Evolutionary conservation across 2,797 vertebrate genomes (phyloP), one percentile per base, ranked within the genome.

Genomic region (Clarias fuscus): DNA sequence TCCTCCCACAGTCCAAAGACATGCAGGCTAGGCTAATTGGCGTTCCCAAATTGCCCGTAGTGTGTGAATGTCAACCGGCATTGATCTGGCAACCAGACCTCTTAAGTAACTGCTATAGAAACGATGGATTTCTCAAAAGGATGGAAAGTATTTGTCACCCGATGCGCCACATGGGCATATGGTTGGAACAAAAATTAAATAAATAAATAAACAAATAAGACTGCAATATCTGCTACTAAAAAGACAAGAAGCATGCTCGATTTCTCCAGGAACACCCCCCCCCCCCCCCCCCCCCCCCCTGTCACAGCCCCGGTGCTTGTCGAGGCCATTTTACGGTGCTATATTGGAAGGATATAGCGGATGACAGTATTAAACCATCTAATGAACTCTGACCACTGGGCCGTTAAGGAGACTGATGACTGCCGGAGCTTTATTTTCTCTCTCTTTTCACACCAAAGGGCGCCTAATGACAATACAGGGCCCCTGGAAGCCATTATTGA

Each of bases 401-500:
- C 92, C 91, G 59, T 92, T 93, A 91, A 86, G 82, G 88, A 95
- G 93, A 96, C 92, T 87, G 92, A 95, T 95, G 91, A 89, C 90
- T 90, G 88, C 91, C 70, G 89, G 91, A 68, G 40, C 43, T 77
- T 87, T 83, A 81, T 75, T 80, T 73, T 71, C 79, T 73, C 78
- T 67, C 27, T 64, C 73, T 82, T 48, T 0, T 59, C 88, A 89
- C 92, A 92, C 92, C 92, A 89, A 91, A 90, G 71, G 89, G 90
- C 90, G 93, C 91, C 90, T 93, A 91, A 94, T 93, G 92, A 94
- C 94, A 95, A 94, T 92, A 89, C 90, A 92, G 90, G 94, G 88
- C 89, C 79, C 85, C 65, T 15, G 37, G 92, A 95, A 94, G 93
- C 93, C 93, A 94, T 95, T 95, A 95, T 95, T 94, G 94, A 95